These are phyloP conservation scores for Malurus alboscapulatus DNA, from an alignment of 2,113 vertebrate genomes.

Conservation along the genomic window DNA sequence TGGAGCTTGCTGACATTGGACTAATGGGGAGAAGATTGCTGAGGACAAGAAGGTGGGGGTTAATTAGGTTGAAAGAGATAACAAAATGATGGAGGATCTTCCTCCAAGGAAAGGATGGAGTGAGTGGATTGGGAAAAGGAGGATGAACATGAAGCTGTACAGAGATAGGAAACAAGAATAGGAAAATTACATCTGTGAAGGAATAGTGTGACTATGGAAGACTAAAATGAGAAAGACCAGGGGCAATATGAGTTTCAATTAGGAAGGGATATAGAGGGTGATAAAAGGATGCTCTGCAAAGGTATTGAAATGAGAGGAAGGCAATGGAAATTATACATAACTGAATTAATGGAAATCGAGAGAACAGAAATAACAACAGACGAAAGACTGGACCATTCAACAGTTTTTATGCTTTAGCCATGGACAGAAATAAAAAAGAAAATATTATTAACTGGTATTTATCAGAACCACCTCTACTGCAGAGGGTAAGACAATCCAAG, in stretches of 20 bases:
- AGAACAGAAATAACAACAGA: neutral
- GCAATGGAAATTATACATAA: neutral
- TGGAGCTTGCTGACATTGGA: neutral
- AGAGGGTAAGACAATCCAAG: neutral
- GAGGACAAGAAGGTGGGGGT: neutral
- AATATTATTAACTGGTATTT: neutral
- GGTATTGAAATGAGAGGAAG: neutral
- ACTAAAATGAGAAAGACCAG: neutral
- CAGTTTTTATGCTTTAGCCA: neutral
- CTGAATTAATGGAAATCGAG: neutral
- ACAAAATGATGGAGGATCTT: neutral
- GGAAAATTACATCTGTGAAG: neutral
- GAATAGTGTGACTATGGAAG: neutral
- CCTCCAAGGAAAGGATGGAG: neutral
- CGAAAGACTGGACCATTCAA: neutral
- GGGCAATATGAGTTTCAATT: slow-evolving; percentile 4
- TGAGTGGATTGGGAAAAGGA: neutral
- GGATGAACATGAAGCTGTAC: neutral
- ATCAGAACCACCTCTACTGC: neutral
- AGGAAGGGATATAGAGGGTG: neutral
- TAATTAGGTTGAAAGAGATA: neutral
- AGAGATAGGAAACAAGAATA: neutral
- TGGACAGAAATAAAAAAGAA: neutral
- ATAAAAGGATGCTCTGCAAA: neutral
- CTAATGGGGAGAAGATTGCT: neutral